These are phyloP conservation scores for Physella acuta DNA, from an alignment of 1,140 invertebrate genomes.

Conservation along the genomic window DNA sequence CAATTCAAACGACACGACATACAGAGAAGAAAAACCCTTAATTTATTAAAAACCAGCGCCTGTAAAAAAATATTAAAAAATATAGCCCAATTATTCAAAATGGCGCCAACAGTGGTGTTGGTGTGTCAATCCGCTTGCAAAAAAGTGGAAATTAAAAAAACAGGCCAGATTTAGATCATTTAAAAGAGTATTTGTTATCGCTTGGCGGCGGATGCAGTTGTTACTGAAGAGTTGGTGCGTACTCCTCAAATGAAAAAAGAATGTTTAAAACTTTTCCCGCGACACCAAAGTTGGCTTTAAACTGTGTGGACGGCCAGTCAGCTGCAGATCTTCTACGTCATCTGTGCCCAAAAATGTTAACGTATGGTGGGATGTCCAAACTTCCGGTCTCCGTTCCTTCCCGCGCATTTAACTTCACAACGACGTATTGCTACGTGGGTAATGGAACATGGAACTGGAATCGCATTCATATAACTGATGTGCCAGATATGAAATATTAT, in stretches of 20 bases:
- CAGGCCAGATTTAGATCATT: conserved; percentile 73
- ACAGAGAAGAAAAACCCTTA: too few relatives aligned
- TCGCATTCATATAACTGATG: conserved; percentile 48
- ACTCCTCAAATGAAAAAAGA: conserved; percentile 49
- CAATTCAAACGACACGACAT: too few relatives aligned
- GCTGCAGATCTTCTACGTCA: conserved; percentile 79
- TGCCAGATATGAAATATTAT: conserved; percentile 71
- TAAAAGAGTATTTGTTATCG: conserved; percentile 65
- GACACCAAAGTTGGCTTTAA: conserved; percentile 86
- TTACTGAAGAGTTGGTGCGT: conserved; percentile 82
- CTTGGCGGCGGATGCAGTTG: conserved; percentile 85
- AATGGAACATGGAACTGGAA: conserved; percentile 95
- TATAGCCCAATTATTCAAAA: conserved; percentile 97
- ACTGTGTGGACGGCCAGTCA: conserved; percentile 93
- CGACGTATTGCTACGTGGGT: conserved; percentile 82
- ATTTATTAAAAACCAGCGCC: too few relatives aligned
- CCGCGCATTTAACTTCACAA: conserved; percentile 85
- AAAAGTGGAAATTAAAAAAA: conserved; percentile 72
- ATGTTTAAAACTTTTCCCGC: conserved; percentile 62
- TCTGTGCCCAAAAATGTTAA: conserved; percentile 78
- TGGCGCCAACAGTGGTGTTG: conserved; percentile 94
- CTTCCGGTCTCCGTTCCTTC: conserved; percentile 74
- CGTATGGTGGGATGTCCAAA: conserved; percentile 97
- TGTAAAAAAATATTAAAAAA: too few relatives aligned
- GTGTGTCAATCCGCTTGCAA: conserved; percentile 83